Conservation (phyloP, 2,888 invertebrate genomes). For the Chrysina gloriosa region DNA sequence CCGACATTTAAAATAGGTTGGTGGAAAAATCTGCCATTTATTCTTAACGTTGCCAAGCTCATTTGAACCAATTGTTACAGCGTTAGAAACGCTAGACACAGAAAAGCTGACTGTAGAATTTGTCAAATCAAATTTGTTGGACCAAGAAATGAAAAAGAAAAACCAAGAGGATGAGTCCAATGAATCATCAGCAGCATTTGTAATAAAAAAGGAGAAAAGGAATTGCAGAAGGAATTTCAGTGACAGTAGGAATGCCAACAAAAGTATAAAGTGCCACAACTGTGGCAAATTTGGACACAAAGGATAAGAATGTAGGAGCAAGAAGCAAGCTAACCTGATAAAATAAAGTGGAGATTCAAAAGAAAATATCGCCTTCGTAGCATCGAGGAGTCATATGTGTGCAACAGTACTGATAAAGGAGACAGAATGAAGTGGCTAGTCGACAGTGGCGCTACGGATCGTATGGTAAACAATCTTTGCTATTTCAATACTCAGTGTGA, state of each 20-base stretch:
- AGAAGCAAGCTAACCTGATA: neutral
- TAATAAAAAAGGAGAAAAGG: neutral
- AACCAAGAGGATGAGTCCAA: neutral
- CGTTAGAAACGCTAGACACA: neutral
- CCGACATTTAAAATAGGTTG: neutral
- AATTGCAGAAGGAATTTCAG: too few relatives aligned
- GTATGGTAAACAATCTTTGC: too few relatives aligned
- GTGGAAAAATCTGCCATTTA: neutral
- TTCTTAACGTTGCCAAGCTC: neutral
- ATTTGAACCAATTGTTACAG: neutral
- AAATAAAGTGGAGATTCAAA: neutral
- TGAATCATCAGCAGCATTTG: neutral
- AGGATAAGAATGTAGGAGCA: neutral
- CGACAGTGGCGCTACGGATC: too few relatives aligned
- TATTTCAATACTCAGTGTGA: too few relatives aligned
- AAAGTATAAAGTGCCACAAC: too few relatives aligned
- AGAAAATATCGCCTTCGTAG: too few relatives aligned
- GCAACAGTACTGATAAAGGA: too few relatives aligned
- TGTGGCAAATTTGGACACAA: too few relatives aligned
- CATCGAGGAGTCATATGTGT: too few relatives aligned
- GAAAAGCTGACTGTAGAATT: neutral
- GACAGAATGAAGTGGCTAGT: too few relatives aligned
- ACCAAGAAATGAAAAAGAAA: neutral
- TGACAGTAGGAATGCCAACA: too few relatives aligned
- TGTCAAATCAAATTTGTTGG: neutral